These are phyloP conservation scores for Chelonia mydas DNA, from an alignment of 2,797 vertebrate genomes.

Conservation along the genomic window DNA sequence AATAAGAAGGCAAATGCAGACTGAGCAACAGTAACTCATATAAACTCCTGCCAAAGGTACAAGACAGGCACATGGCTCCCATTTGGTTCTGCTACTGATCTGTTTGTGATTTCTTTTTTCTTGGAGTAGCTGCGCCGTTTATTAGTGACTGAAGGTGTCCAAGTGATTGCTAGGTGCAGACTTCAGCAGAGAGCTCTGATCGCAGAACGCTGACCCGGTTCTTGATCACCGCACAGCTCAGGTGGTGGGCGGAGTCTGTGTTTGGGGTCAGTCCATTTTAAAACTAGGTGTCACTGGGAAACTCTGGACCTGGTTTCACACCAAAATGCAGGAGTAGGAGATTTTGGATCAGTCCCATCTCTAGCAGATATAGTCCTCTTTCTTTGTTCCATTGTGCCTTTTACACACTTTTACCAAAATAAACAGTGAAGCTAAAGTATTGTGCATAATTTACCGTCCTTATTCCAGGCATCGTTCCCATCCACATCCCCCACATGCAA, in stretches of 20 bases:
- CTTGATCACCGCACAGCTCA: not conserved
- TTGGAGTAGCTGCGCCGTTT: not conserved
- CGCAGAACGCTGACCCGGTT: not conserved
- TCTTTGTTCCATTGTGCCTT: not conserved
- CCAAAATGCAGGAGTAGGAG: not conserved
- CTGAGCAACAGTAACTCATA: not conserved
- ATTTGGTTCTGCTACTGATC: not conserved
- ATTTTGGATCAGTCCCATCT: not conserved
- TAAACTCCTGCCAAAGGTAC: not conserved
- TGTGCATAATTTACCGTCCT: not conserved
- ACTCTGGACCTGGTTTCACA: not conserved
- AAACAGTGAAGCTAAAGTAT: not conserved
- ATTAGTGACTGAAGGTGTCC: not conserved
- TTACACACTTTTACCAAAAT: not conserved
- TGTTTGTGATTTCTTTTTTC: not conserved
- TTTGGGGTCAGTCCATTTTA: not conserved
- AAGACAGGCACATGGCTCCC: not conserved
- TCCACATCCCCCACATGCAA: rapidly evolving
- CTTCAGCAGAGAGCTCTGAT: not conserved
- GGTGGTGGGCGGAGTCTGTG: not conserved
- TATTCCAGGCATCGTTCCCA: not conserved
- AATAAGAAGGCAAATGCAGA: not conserved
- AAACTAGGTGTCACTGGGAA: not conserved
- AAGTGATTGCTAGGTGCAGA: not conserved
- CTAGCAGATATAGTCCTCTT: not conserved